phyloP scores from a whole-genome alignment of 1,140 invertebrate genomes.

The Radopholus similis region DNA sequence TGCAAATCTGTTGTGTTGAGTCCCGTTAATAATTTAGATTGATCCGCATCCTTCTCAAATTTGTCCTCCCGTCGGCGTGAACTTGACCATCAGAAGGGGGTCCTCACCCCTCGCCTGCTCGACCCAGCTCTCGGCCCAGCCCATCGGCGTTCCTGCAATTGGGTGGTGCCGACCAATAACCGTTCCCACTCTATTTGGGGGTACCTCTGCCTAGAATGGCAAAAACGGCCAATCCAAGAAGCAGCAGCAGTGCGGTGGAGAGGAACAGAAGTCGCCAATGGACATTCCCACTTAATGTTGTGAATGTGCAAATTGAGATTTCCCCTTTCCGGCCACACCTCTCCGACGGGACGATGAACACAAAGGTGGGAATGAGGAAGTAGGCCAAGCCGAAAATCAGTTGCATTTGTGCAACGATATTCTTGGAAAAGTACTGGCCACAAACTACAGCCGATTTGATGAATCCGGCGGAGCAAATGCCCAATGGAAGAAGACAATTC shows the following conservation, averaged over 20 bases:
- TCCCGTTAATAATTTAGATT: too few species aligned
- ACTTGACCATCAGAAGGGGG: constrained; percentile 10
- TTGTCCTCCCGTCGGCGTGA: too few species aligned
- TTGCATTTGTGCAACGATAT: constrained; percentile 34
- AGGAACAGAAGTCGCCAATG: constrained; percentile 29
- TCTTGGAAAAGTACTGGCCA: constrained; percentile 36
- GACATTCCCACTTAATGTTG: background rate
- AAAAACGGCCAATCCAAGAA: constrained; percentile 19
- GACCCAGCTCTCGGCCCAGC: constrained; percentile 15
- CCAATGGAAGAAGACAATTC: constrained; percentile 27
- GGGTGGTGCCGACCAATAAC: background rate
- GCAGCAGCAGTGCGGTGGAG: constrained; percentile 8
- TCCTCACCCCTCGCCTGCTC: constrained; percentile 10
- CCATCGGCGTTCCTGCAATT: constrained; percentile 1
- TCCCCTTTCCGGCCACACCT: constrained; percentile 25
- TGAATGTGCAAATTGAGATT: background rate
- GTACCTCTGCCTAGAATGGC: constrained; percentile 22
- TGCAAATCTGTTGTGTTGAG: background rate
- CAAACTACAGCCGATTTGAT: constrained; percentile 29
- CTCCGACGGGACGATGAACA: constrained; percentile 24
- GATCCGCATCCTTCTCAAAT: too few species aligned
- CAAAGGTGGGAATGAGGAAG: constrained; percentile 20
- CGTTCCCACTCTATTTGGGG: background rate
- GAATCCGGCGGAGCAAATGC: constrained; percentile 31
- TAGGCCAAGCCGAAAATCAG: constrained; percentile 30